Evolutionary conservation across 2,113 vertebrate species (phyloP).

Genomic region (Uria aalge): DNA sequence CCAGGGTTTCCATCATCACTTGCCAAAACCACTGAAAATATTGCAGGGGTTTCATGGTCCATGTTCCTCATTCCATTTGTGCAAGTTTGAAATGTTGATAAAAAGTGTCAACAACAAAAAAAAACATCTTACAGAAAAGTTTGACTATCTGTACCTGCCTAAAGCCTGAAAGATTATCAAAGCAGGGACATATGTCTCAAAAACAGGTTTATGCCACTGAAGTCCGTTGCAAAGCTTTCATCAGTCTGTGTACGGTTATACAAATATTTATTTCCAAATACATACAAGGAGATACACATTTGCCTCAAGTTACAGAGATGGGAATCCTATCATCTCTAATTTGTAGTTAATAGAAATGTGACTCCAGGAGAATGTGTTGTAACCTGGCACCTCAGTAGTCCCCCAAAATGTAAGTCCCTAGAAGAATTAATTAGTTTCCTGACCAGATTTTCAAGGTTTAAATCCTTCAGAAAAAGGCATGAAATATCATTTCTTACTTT

Average conservation of each 20-base stretch:
- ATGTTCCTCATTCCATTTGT: not conserved
- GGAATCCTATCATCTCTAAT: not conserved
- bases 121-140: not conserved
- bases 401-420: not conserved
- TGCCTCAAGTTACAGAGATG: not conserved
- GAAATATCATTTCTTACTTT: not conserved
- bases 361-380: not conserved
- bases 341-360: not conserved
- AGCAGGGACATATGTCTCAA: not conserved
- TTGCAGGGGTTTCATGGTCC: not conserved
- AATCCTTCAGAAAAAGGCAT: not conserved
- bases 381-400: not conserved
- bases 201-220: not conserved
- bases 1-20: not conserved
- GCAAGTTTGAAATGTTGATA: not conserved
- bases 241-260: not conserved
- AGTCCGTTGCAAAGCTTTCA: not conserved
- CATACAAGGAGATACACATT: not conserved
- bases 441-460: not conserved
- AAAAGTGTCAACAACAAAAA: not conserved
- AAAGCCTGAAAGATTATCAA: not conserved
- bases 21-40: not conserved
- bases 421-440: not conserved
- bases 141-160: not conserved
- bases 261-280: slow-evolving; percentile 1